These are phyloP conservation scores for Mormyrus lacerda DNA, from an alignment of 2,113 vertebrate species.

Conservation along the genomic window DNA sequence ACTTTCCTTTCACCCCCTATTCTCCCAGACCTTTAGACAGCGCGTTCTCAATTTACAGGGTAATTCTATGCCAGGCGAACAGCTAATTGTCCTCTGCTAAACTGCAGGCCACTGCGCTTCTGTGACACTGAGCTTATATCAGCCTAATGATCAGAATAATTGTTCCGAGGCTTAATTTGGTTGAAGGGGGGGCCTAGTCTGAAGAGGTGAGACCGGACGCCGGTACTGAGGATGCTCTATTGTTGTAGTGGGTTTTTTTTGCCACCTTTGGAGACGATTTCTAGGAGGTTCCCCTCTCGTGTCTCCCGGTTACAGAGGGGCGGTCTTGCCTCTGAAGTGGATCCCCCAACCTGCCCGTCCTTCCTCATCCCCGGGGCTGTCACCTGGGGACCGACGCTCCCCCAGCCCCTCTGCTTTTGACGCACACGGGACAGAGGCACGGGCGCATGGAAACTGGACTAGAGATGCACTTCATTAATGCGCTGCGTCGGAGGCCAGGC, in stretches of 20 bases:
- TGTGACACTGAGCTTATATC: conserved; percentile 61
- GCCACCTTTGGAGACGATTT: conserved; percentile 2
- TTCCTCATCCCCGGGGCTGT: background rate
- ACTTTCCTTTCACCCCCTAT: conserved; percentile 45
- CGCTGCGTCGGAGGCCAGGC: background rate
- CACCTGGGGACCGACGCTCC: background rate
- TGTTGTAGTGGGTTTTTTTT: conserved; percentile 9
- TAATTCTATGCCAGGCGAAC: conserved; percentile 62
- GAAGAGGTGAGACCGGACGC: background rate
- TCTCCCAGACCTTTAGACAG: conserved; percentile 55
- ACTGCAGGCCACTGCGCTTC: conserved; percentile 53
- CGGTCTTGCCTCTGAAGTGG: background rate
- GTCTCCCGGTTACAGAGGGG: background rate
- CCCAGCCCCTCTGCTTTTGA: background rate
- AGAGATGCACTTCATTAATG: background rate
- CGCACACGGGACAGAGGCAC: background rate
- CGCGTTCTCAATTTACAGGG: conserved; percentile 63
- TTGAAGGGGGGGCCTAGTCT: background rate
- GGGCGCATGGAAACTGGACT: background rate
- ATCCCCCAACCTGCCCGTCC: background rate
- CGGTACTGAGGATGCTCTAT: background rate
- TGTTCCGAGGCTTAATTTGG: conserved; percentile 37
- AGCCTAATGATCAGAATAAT: conserved; percentile 57
- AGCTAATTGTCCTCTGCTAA: conserved; percentile 65
- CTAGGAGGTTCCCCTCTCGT: background rate